Base-by-base conservation (phyloP, 2,888 invertebrate genomes). In the Acholoe squamosa region DNA sequence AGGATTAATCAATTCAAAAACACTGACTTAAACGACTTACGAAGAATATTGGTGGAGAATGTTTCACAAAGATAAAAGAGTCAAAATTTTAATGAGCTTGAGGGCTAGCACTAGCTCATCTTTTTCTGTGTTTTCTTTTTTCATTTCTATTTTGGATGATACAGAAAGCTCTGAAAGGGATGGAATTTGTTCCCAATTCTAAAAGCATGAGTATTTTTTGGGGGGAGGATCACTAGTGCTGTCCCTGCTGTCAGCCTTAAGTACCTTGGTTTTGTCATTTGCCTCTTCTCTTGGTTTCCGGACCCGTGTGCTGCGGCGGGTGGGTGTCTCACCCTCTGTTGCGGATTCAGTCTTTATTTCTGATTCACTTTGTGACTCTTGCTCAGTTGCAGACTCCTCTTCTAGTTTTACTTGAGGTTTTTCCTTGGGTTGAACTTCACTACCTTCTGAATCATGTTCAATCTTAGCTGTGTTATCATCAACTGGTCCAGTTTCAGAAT, bases 31-130 rank as follows among this genome's bases (percentile, higher is more conserved):
- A 28, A 76, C 25, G 14, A 76, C 28, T 31, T 31, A 76, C 5
- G 16, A 31, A 76, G 19, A 14, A 28, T 31, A 76, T 31, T 0
- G 33, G 43, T 80, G 22, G 80, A 43, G 43, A 43, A 80, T 80
- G 80, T 80, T 80, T 80, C 25, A 31, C 25, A 1, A 31, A 16
- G 76, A n/a, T 28, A 80, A 34, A 43, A 12, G n/a, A 80, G 80
- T 80, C 80, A 86, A 86, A 86, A 86, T 12, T 86, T 5, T 31
- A 54, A 86, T 86, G 86, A 86, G 86, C 86, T 86, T 54, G 86
- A 86, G 86, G 86, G 86, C 54, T 86, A 86, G 86, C 86, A 86
- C 86, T 86, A 86, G 86, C 86, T 86, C 86, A 86, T 86, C 25
- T 86, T 80, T 80, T 80, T 80, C 0, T 16, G 16, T 25, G 31